Percentiles rank a stretch among this genome's conserved stretches.
Conservation (phyloP, 2,797 vertebrate species). For the Odontamblyopus lacepedii region DNA sequence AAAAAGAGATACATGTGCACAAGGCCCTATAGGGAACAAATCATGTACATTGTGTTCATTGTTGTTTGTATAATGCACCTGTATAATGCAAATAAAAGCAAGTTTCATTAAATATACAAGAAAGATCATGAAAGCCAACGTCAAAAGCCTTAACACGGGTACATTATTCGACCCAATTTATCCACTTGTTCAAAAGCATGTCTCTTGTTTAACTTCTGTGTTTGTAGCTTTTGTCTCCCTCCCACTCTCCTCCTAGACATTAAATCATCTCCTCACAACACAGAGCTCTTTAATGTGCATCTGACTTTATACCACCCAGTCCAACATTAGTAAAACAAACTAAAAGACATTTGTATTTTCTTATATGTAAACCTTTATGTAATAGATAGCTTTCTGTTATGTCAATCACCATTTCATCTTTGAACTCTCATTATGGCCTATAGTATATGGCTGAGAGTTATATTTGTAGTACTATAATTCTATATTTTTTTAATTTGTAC, state of each 20-base stretch:
- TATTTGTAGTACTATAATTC: no score
- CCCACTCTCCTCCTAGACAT: not conserved
- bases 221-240: slow-evolving; percentile 3
- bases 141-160: slow-evolving; percentile 10
- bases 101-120: slow-evolving; percentile 17
- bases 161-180: slow-evolving; percentile 9
- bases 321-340: not conserved
- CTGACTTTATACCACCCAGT: slow-evolving; percentile 2
- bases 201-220: not conserved
- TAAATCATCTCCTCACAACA: not conserved
- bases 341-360: not conserved
- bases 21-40: not conserved
- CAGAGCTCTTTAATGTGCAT: slow-evolving; percentile 20
- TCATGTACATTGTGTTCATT: not conserved
- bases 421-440: no score
- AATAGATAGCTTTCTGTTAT: no score
- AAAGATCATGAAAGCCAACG: no score
- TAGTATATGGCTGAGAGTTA: no score
- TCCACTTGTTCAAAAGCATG: slow-evolving; percentile 8
- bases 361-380: no score
- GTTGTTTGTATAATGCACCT: not conserved
- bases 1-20: not conserved
- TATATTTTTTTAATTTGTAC: no score
- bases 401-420: no score
- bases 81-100: not conserved